Base-by-base conservation (phyloP, 2,888 invertebrate species). In the Drosophila leonis region DNA sequence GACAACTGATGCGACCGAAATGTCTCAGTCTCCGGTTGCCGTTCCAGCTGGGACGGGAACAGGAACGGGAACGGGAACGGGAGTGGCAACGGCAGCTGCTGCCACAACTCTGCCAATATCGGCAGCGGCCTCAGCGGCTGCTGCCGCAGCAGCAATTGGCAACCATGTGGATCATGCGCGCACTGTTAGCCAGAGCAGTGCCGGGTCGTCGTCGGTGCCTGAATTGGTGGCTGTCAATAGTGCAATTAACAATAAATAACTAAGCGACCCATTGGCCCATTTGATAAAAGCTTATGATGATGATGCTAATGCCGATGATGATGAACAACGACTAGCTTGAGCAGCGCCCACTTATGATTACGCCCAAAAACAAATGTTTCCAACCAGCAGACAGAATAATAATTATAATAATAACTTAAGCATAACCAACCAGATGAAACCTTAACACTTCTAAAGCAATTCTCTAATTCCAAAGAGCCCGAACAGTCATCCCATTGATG, bases 181-280 rank as follows among this genome's bases (percentile, higher is more conserved):
- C 70, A 95, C 94, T 39, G 95, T 95, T 66, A 95, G 95, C 91
- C 95, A 95, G 85, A 94, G 93, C 80, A 93, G 93, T 80, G 92
- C 72, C 51, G 90, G 90, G 41, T 92, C 92, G 10, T 92, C 92
- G 1, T 84, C 81, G 35, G 90, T 81, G 61, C 88, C 92, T 27
- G 92, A 92, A 57, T 74, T 90, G 72, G 91, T 91, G 60, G 83
- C 91, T 55, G 77, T 78, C 48, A 90, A 82, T 78, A 82, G 82
- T 90, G 79, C 79, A 84, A 88, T 82, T 66, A 85, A 82, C 82
- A 88, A 79, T 83, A 86, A 90, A 63, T 84, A 75, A 79, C 41
- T 63, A 39, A 57, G 12, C 42, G 31, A 52, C 12, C 20, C 42
- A 20, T 35, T 49, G 33, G 20, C 31, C 31, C 18, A 12, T 6